Evolutionary conservation across 2,888 invertebrate genomes (phyloP), one percentile per base, ranked within the genome.

Genomic region (Phengaris arion): DNA sequence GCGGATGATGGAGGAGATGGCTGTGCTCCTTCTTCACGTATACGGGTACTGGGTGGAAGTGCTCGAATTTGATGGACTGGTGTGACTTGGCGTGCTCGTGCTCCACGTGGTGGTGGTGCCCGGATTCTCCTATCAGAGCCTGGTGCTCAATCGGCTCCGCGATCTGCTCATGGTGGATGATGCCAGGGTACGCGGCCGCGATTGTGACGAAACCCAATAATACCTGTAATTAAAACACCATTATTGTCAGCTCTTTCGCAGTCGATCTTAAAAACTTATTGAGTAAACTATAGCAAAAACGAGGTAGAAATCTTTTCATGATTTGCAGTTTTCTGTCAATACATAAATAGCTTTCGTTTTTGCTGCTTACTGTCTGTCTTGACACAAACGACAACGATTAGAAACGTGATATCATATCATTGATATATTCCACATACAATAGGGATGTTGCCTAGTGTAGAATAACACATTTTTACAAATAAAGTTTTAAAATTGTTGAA

Each of bases 51-150:
- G 96, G 94, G 82, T 96, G 96, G 90, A 94, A 96, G 83, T 96
- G 96, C 84, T 96, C 95, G 80, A 96, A 95, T 81, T 96, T 95
- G 80, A 96, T 94, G 76, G 95, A 95, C 86, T 96, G 96, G 83
- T 96, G 96, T 68, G 96, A 96, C 79, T 95, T 96, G 52, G 96
- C 95, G 82, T 95, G 95, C 80, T 95, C 95, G 81, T 95, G 95
- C 79, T 95, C 94, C 54, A 95, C 90, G 78, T 95, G 94, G 77
- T 95, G 94, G 80, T 95, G 95, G 81, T 94, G 94, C 77, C 94
- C 95, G 6, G 93, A 89, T 76, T 93, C 92, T 35, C 92, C 92
- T 72, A 92, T 90, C 9, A 89, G 82, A 46, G 85, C 88, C 52
- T 89, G 90, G 75, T 89, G 92, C 78, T 91, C 90, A 76, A 84